Base-by-base conservation (phyloP, 2,888 invertebrate species). In the Cantharis flavilabris region DNA sequence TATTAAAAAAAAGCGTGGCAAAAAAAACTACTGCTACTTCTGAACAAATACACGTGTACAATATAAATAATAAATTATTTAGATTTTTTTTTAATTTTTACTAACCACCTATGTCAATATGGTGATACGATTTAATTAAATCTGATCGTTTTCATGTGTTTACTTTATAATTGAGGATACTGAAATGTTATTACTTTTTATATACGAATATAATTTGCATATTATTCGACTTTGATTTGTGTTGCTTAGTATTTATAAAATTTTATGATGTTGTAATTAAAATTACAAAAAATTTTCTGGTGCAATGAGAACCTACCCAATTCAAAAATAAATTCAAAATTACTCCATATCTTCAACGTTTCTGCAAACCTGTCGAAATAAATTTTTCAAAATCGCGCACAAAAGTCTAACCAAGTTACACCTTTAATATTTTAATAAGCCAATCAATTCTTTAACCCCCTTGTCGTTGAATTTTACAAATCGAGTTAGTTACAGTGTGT, bases 101-200 rank as follows among this genome's bases (percentile, higher is more conserved):
- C 82, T 82, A 83, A 80, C 83, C 86, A 86, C 86, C 86, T 87
- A 87, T 83, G 82, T 83, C 85, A 87, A 87, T 84, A 87, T 70
- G 83, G 84, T 84, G 83, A 84, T 79, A 75, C 64, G 81, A 83
- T 84, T 84, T 86, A 86, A 86, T 86, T 86, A 86, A 85, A 85
- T 86, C 84, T 84, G 81, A 72, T 69, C 72, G 71, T 72, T 64
- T 49, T 70, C 76, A 67, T 76, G 33, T 78, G 78, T 78, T 78
- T 78, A 33, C 30, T 75, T 64, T 18, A 26, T 49, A 49, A 49
- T 49, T 49, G 49, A 63, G 63, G 71, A 70, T 70, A 71, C 13
- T 69, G 49, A 62, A 77, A 69, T 73, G 71, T 73, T 76, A 71
- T 74, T 77, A 33, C 23, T 49, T 49, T 49, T 49, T n/a, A n/a